These are phyloP conservation scores for Sphaeridia pumilis DNA, from an alignment of 2,888 invertebrate genomes.

Conservation along the genomic window DNA sequence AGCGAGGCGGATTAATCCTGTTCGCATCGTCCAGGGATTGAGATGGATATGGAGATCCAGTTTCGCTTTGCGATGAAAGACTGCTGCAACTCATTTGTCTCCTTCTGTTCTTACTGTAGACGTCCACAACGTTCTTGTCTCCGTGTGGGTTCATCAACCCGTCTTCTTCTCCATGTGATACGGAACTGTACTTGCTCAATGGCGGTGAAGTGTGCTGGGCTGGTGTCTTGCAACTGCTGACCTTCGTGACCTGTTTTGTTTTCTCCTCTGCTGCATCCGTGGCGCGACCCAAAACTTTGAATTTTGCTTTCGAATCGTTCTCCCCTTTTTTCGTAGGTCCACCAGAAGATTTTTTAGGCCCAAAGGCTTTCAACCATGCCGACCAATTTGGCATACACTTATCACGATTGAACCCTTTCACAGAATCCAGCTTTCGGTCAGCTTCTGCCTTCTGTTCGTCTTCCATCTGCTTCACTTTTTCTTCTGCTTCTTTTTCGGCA, in stretches of 20 bases:
- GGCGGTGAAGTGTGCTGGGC: neutral
- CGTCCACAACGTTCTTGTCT: neutral
- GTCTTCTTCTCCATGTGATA: neutral
- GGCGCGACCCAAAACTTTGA: constrained; percentile 33
- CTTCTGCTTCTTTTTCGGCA: constrained; percentile 33
- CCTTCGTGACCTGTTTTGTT: neutral
- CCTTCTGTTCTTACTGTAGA: constrained; percentile 49
- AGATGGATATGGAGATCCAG: constrained; percentile 48
- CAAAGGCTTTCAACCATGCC: constrained; percentile 85
- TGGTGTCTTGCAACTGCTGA: neutral
- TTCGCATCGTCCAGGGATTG: constrained; percentile 14
- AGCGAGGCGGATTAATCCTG: constrained; percentile 54
- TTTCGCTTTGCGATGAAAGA: constrained; percentile 45
- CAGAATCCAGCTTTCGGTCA: constrained; percentile 39
- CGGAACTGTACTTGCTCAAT: neutral
- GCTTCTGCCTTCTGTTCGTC: constrained; percentile 38
- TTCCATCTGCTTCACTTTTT: constrained; percentile 40
- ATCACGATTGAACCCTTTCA: constrained; percentile 46
- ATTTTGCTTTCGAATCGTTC: constrained; percentile 27
- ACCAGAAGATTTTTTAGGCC: no score
- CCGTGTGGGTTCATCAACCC: neutral
- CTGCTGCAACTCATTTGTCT: constrained; percentile 64
- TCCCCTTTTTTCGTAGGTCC: constrained; percentile 49
- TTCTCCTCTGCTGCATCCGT: constrained; percentile 8
- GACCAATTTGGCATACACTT: constrained; percentile 74